Base-by-base conservation (phyloP, 2,113 vertebrate genomes). In the Microtus oregoni region DNA sequence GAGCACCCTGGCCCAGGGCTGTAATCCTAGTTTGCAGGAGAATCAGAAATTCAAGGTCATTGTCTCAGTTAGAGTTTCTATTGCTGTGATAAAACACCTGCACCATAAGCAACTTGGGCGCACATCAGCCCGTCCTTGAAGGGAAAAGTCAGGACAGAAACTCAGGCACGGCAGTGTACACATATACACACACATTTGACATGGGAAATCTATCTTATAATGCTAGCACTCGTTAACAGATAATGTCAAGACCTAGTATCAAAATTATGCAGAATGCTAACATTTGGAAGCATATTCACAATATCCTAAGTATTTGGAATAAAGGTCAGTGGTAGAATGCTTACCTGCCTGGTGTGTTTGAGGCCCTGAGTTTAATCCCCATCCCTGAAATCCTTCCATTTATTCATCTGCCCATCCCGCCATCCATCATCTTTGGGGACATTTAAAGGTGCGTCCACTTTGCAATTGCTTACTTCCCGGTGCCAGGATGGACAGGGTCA, bases 201-300 rank as follows among this genome's bases (percentile, higher is more conserved):
- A n/a, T 30, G 55, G 44, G 75, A 83, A 91, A 82, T 89, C 10
- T 24, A 67, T 30, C 91, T 94, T 77, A 65, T 94, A 30, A 70
- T 79, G n/a, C 12, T 38, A 78, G 50, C 30, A 75, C 52, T 76
- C 22, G 28, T 52, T 70, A 70, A 68, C 65, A 86, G 44, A 50
- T 86, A 67, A 70, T 9, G 19, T 86, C 20, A 32, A 68, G 68
- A 52, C 35, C 65, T 67, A 52, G 85, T 13, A 22, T 86, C 61
- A 86, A 44, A 65, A 63, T 50, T n/a, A n/a, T 85, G 12, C 65
- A 86, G 65, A 70, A 24, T 86, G 30, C 65, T 68, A 52, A 68
- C 20, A 35, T 68, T 68, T 70, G 67, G 67, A 50, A 52, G 20
- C 15, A 5, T n/a, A 47, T 87, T 87, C 67, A 72, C 24, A 72